phyloP scores from a whole-genome alignment of 2,113 vertebrate species.

The Helogale parvula region DNA sequence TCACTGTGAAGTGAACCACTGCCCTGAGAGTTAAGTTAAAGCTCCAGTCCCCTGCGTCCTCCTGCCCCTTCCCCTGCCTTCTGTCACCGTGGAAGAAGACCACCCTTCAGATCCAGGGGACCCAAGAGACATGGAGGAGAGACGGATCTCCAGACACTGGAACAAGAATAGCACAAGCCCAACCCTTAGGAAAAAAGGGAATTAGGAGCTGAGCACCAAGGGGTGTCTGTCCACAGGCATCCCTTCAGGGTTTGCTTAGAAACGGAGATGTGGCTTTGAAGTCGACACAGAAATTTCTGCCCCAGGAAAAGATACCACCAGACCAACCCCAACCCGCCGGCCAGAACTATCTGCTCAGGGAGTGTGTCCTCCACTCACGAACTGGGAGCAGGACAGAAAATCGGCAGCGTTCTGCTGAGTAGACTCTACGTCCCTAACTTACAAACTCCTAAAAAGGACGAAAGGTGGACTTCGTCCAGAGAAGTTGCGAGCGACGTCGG shows the following conservation, averaged over 20 bases:
- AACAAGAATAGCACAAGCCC: rapidly evolving
- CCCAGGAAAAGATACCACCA: not conserved
- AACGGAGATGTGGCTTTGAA: not conserved
- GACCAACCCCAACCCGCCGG: too few relatives aligned
- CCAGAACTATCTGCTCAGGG: too few relatives aligned
- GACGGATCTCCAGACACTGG: not conserved
- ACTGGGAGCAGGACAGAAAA: not conserved
- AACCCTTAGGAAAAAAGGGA: not conserved
- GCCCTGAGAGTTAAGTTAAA: not conserved
- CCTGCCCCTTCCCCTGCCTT: not conserved
- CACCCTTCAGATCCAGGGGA: not conserved
- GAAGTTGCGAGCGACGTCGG: rapidly evolving
- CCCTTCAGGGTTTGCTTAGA: not conserved
- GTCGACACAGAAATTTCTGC: not conserved
- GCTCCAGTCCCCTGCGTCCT: not conserved
- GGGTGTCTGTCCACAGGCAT: too few relatives aligned
- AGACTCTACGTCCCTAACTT: too few relatives aligned
- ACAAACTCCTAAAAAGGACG: not conserved
- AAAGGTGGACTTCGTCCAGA: not conserved
- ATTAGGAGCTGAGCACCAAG: rapidly evolving
- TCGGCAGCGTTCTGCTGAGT: rapidly evolving
- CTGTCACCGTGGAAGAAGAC: not conserved
- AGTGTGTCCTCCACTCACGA: rapidly evolving
- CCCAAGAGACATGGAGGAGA: rapidly evolving
- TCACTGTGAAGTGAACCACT: not conserved